Percentiles rank a stretch among this genome's conserved stretches.
Conservation (phyloP, 2,888 invertebrate genomes). For the Tryphoninae sp. region DNA sequence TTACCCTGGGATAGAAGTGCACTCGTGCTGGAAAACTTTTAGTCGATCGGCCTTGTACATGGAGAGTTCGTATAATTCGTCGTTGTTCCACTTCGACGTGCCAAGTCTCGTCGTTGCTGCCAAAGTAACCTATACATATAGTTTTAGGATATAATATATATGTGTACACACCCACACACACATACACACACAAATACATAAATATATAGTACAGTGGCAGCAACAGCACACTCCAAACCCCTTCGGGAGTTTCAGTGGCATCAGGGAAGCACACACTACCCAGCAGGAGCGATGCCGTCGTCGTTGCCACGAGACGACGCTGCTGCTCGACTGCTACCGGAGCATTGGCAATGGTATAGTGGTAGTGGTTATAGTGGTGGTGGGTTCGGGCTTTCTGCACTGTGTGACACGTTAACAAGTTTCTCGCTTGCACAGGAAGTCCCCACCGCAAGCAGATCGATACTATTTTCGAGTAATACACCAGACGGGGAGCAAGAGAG, state of each 20-base stretch:
- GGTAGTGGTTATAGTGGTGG: constrained; percentile 25
- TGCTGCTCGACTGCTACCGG: constrained; percentile 1
- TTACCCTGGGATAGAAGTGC: constrained; percentile 56
- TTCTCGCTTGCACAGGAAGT: constrained; percentile 61
- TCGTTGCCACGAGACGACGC: constrained; percentile 57
- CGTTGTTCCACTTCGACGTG: constrained; percentile 69
- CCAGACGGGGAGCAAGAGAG: not conserved
- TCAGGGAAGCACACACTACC: constrained; percentile 49
- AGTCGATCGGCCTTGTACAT: constrained; percentile 64
- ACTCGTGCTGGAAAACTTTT: constrained; percentile 64
- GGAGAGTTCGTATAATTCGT: constrained; percentile 69
- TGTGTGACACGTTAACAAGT: constrained; percentile 65
- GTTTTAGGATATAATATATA: constrained; percentile 52
- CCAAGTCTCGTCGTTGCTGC: constrained; percentile 65
- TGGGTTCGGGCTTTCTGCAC: constrained; percentile 45
- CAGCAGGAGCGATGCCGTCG: constrained; percentile 42
- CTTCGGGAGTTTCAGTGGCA: constrained; percentile 60
- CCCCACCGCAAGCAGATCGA: constrained; percentile 64
- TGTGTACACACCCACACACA: not conserved
- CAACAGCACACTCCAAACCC: constrained; percentile 54
- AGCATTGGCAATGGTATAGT: constrained; percentile 1
- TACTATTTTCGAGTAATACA: constrained; percentile 63
- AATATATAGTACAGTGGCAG: constrained; percentile 57
- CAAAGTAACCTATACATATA: constrained; percentile 57
- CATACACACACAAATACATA: constrained; percentile 67